phyloP scores from a whole-genome alignment of 2,888 invertebrate genomes.

The Zygogramma bicolorata region DNA sequence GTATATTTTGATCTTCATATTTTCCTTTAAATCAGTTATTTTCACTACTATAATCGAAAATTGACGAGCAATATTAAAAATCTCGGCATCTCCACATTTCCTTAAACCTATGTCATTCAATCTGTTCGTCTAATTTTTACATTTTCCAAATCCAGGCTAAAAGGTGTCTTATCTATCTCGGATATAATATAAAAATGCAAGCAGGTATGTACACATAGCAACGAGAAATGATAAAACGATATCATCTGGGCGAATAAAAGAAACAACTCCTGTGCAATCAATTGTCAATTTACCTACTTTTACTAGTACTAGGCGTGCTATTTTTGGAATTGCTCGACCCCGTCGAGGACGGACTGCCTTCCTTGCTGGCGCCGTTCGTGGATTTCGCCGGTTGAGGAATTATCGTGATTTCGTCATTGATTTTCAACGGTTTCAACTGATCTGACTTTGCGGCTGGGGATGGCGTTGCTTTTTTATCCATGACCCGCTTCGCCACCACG shows the following conservation, averaged over 20 bases:
- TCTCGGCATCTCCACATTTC: not conserved
- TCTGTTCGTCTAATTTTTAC: not conserved
- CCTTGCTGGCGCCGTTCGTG: slow-evolving; percentile 52
- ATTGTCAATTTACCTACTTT: slow-evolving; percentile 60
- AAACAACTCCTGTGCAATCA: slow-evolving; percentile 16
- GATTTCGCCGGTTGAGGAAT: slow-evolving; percentile 83
- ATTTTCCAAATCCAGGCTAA: not conserved
- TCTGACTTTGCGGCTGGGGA: slow-evolving; percentile 65
- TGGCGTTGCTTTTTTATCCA: slow-evolving; percentile 75
- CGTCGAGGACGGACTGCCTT: slow-evolving; percentile 51
- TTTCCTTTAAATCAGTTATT: not conserved
- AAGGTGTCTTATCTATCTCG: not conserved
- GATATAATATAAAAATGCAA: slow-evolving; percentile 8
- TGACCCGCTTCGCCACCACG: slow-evolving; percentile 87
- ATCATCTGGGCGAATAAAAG: slow-evolving; percentile 15
- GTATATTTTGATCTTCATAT: slow-evolving; percentile 9
- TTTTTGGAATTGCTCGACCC: slow-evolving; percentile 49
- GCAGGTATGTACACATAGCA: slow-evolving; percentile 4
- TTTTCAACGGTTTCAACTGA: slow-evolving; percentile 84
- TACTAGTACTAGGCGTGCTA: slow-evolving; percentile 59
- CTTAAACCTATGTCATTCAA: not conserved
- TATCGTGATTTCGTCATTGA: slow-evolving; percentile 90
- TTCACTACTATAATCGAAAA: not conserved
- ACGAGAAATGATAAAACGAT: slow-evolving; percentile 12
- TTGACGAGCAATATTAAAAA: not conserved